phyloP scores from a whole-genome alignment of 2,797 vertebrate species.

The Arctocebus calabarensis region DNA sequence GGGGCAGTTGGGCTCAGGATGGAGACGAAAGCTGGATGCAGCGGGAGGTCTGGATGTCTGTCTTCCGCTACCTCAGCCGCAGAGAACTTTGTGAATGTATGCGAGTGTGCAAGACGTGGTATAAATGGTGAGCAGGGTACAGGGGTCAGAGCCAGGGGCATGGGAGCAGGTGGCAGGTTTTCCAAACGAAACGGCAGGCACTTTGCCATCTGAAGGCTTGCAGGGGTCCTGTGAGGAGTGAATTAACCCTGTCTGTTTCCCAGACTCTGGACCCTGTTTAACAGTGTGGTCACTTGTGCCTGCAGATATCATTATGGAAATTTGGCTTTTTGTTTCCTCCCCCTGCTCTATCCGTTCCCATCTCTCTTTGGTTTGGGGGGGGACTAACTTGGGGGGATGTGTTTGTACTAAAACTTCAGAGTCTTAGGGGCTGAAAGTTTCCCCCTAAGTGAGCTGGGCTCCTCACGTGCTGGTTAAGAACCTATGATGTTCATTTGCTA shows the following conservation, averaged over 20 bases:
- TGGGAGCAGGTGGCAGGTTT: constrained; percentile 65
- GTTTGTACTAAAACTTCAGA: background rate
- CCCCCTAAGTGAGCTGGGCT: background rate
- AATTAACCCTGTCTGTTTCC: background rate
- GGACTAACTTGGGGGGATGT: background rate
- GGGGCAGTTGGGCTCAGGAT: constrained; percentile 90
- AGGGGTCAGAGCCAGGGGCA: constrained; percentile 62
- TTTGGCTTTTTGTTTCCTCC: constrained; percentile 16
- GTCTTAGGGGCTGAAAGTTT: background rate
- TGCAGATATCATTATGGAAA: background rate
- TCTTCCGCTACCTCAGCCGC: constrained; percentile 97
- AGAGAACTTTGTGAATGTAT: constrained; percentile 98
- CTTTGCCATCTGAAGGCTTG: constrained; percentile 37
- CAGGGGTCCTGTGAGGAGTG: background rate
- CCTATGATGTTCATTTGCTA: background rate
- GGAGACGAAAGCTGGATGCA: constrained; percentile 93
- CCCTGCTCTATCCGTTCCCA: background rate
- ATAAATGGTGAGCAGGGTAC: constrained; percentile 96
- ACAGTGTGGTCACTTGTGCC: background rate
- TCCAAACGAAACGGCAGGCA: constrained; percentile 21
- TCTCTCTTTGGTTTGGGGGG: background rate
- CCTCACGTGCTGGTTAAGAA: background rate
- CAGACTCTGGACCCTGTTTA: background rate
- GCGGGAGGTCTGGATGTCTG: constrained; percentile 98
- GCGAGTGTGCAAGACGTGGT: constrained; percentile 99